Percentiles rank a stretch among this genome's conserved stretches.
Evolutionary conservation across 2,797 vertebrate genomes (phyloP).

Genomic region (Lepilemur septentrionalis): DNA sequence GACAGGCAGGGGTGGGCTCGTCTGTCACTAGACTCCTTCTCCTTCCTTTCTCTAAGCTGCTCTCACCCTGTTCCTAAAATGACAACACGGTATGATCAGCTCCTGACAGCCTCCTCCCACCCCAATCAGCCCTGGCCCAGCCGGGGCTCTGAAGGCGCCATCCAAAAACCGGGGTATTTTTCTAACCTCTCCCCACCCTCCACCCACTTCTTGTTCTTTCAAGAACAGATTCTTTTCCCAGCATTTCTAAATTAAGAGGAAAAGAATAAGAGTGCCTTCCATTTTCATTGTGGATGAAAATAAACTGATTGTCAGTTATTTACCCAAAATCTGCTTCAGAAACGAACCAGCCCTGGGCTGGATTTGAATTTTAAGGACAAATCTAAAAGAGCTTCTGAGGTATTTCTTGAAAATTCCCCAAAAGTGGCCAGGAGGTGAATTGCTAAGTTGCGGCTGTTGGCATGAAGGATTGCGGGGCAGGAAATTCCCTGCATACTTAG

Average conservation of each 20-base stretch:
- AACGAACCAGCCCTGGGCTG: not conserved
- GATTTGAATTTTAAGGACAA: conserved; percentile 58
- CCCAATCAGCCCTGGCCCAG: not conserved
- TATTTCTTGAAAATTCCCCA: conserved; percentile 61
- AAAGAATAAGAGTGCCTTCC: conserved; percentile 28
- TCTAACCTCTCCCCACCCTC: not conserved
- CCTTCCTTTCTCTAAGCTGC: not conserved
- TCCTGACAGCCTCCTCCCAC: not conserved
- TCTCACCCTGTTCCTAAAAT: not conserved
- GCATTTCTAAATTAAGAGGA: not conserved
- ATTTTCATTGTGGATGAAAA: conserved; percentile 17
- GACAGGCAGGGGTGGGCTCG: not conserved
- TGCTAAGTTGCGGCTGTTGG: conserved; percentile 73
- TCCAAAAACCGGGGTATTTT: conserved; percentile 12
- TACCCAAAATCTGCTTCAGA: conserved; percentile 43
- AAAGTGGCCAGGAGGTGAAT: conserved; percentile 60
- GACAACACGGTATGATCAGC: not conserved
- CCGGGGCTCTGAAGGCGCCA: not conserved
- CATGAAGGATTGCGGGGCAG: conserved; percentile 74
- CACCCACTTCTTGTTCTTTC: conserved; percentile 23
- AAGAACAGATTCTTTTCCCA: conserved; percentile 37
- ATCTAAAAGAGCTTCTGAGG: conserved; percentile 45
- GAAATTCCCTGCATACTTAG: conserved; percentile 84
- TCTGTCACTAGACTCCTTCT: not conserved
- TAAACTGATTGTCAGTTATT: conserved; percentile 11